A percentile compares a stretch with the other conserved stretches of the same genome.
Conservation (phyloP, 2,797 vertebrate species). For the Trachops cirrhosus region DNA sequence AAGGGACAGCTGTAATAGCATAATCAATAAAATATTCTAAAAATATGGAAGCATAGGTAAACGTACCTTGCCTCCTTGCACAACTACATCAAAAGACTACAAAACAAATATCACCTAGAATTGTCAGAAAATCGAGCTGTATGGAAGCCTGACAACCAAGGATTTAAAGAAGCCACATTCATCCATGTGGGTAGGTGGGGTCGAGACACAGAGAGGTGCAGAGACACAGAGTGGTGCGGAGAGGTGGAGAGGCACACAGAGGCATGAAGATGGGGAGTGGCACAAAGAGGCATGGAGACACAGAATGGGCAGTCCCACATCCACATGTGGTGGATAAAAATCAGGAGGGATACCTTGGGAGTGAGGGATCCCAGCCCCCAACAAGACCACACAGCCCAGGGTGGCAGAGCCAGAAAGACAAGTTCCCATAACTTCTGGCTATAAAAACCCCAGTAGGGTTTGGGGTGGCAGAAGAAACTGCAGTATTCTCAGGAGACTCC, state of each 20-base stretch:
- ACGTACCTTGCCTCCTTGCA: not conserved
- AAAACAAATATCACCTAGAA: not conserved
- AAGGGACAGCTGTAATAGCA: no score
- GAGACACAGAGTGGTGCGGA: no score
- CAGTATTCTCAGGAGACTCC: not conserved
- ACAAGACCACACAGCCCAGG: not conserved
- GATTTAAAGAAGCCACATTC: not conserved
- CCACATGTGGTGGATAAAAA: not conserved
- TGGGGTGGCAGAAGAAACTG: not conserved
- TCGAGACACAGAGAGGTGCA: not conserved
- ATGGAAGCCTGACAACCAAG: not conserved
- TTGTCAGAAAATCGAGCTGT: not conserved
- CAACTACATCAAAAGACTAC: not conserved
- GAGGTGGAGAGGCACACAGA: not conserved
- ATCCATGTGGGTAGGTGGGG: not conserved
- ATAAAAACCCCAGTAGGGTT: not conserved
- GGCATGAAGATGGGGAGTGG: no score
- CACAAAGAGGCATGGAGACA: not conserved
- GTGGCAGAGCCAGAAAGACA: not conserved
- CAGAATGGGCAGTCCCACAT: not conserved
- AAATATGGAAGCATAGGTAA: not conserved
- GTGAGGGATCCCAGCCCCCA: not conserved
- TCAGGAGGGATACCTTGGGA: not conserved
- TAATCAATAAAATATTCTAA: no score
- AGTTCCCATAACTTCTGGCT: not conserved